These are phyloP conservation scores for Bathynomus jamesi DNA, from an alignment of 1,140 invertebrate species.

Conservation along the genomic window DNA sequence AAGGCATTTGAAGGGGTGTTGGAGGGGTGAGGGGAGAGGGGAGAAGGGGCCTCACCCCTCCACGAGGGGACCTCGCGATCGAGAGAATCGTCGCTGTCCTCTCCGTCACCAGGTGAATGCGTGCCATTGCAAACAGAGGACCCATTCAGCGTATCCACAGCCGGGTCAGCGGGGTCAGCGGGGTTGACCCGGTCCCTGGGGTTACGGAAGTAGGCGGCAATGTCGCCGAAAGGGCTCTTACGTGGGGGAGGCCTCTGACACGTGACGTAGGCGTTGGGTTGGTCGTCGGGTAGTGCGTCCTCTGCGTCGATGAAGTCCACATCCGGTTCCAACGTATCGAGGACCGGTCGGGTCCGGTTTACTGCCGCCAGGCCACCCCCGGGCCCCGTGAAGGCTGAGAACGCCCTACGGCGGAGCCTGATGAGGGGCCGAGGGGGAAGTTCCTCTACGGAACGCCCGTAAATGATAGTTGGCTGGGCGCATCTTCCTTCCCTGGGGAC, in stretches of 20 bases:
- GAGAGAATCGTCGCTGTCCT: conserved; percentile 28
- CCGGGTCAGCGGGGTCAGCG: background rate
- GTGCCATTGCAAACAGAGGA: background rate
- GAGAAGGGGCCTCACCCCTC: conserved; percentile 30
- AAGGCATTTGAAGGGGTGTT: conserved; percentile 30
- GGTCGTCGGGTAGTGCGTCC: conserved; percentile 32
- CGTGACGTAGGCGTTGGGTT: conserved; percentile 35
- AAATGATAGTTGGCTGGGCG: conserved; percentile 42
- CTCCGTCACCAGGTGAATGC: conserved; percentile 1
- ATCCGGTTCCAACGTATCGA: conserved; percentile 56
- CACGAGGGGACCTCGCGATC: conserved; percentile 35
- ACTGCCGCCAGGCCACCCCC: conserved; percentile 66
- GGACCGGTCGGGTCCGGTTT: conserved; percentile 50
- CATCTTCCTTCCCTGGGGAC: conserved; percentile 40
- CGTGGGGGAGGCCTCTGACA: conserved; percentile 36
- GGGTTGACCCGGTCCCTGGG: conserved; percentile 6
- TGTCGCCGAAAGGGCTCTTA: conserved; percentile 41
- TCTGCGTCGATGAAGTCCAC: conserved; percentile 63
- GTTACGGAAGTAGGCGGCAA: conserved; percentile 38
- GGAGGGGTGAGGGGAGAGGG: conserved; percentile 33
- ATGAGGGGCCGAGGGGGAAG: conserved; percentile 45
- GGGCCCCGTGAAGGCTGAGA: conserved; percentile 64
- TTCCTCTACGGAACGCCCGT: conserved; percentile 41
- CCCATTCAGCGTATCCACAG: background rate
- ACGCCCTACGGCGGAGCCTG: conserved; percentile 41